A percentile compares a stretch with the other conserved stretches of the same genome.
These are phyloP conservation scores for Dolichotis patagonum DNA, from an alignment of 2,113 vertebrate genomes.

Conservation along the genomic window DNA sequence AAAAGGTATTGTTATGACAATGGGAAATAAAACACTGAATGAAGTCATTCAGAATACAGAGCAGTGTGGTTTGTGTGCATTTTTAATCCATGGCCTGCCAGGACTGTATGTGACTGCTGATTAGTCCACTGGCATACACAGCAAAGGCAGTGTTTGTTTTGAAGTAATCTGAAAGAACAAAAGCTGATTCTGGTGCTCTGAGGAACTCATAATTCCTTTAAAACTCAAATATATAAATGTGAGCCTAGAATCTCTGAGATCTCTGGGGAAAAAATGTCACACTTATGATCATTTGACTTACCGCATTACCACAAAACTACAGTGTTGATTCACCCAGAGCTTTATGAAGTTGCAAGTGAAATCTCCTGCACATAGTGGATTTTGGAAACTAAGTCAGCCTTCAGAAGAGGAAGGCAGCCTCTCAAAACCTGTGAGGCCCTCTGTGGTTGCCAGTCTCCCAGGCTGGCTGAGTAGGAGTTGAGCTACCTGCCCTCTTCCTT, in stretches of 20 bases:
- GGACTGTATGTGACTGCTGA: neutral
- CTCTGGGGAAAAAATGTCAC: neutral
- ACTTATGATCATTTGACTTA: neutral
- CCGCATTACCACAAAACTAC: too few species aligned
- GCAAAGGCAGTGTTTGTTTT: neutral
- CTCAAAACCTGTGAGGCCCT: neutral
- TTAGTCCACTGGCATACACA: neutral
- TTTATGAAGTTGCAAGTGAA: neutral
- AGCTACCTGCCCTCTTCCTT: neutral
- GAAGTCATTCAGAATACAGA: conserved; percentile 48
- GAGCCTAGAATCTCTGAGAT: neutral
- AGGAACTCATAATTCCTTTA: neutral
- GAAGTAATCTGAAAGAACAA: conserved; percentile 9
- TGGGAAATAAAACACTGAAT: conserved; percentile 57
- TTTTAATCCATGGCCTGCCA: neutral
- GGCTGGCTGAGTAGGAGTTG: neutral
- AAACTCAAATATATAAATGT: neutral
- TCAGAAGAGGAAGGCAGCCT: too few species aligned
- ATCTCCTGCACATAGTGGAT: neutral
- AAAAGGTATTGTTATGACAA: conserved; percentile 62
- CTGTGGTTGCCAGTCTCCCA: neutral
- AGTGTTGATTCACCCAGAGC: neutral
- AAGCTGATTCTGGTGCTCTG: neutral
- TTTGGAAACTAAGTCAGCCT: neutral
- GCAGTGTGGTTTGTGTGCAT: neutral